phyloP scores from a whole-genome alignment of 1,140 invertebrate species.

The Metopolophium dirhodum region DNA sequence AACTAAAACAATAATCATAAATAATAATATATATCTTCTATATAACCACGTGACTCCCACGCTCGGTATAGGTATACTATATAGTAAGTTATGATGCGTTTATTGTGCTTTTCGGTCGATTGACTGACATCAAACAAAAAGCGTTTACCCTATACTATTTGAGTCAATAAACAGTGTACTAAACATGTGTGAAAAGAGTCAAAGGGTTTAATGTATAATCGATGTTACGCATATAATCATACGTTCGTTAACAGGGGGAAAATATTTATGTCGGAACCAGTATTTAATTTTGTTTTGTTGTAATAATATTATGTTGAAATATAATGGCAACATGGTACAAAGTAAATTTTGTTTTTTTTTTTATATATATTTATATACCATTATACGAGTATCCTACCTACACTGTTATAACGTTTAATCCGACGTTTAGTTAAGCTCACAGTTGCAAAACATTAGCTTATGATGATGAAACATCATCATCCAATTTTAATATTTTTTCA shows the following conservation, averaged over 20 bases:
- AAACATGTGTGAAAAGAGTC: not conserved
- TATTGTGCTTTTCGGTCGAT: conserved; percentile 4
- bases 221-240: not conserved
- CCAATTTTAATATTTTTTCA: not conserved
- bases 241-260: not conserved
- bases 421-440: not conserved
- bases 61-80: not conserved
- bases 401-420: not conserved
- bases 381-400: not conserved
- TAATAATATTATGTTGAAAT: not conserved
- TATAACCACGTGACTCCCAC: not conserved
- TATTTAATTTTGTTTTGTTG: not conserved
- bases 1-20: too few relatives aligned
- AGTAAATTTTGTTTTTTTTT: not conserved
- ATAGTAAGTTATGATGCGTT: not conserved
- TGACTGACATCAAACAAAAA: conserved; percentile 15
- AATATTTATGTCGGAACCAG: not conserved
- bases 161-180: conserved; percentile 20
- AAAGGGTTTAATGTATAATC: conserved; percentile 21
- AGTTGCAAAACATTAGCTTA: not conserved
- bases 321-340: not conserved
- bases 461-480: not conserved
- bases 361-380: not conserved
- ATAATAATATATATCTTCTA: not conserved
- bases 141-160: not conserved